Evolutionary conservation across 2,888 invertebrate genomes (phyloP), one percentile per base, ranked within the genome.

Genomic region (Noctua pronuba): DNA sequence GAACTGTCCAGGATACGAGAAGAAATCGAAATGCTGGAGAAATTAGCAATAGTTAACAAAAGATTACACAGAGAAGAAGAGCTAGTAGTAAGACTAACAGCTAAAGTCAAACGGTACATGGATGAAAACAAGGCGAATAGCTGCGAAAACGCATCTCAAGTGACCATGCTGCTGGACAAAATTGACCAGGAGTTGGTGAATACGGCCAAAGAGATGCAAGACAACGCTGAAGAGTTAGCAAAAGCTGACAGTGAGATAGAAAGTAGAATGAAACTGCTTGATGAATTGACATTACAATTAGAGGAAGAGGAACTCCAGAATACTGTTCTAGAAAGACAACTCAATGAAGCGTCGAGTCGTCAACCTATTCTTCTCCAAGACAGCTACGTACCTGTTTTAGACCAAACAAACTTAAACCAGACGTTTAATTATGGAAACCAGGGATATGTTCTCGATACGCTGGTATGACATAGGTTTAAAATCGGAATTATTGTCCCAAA

Each of bases 1-100:
- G 97, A 97, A 87, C 92, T 97, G 2, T 97, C 97, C 68, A 97
- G 97, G 90, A 96, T 97, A 89, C 95, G 97, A 85, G 97, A 97
- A 91, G 98, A 98, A 94, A 97, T 98, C n/a, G 97, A 98, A 88
- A 96, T 98, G 86, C 95, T 98, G 89, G 98, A 98, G 90, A 98
- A 97, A 93, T 97, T 98, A 70, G 97, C 98, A 41, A 97, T 97
- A 73, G 95, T 98, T 44, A 98, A 98, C 92, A 98, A 98, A 91
- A 97, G 97, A 89, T 94, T 98, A 77, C 97, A 98, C 78, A 97
- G 97, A 77, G 98, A 98, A 92, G 98, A 98, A 91, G 98, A 98
- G 91, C 94, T 97, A 77, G 96, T 98, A 5, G 97, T 98, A 7
- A 96, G 98, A 86, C 92, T 98, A 60, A 97, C 97, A 52, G 97